Evolutionary conservation across 2,113 vertebrate genomes (phyloP).

Genomic region (Camelus bactrianus): DNA sequence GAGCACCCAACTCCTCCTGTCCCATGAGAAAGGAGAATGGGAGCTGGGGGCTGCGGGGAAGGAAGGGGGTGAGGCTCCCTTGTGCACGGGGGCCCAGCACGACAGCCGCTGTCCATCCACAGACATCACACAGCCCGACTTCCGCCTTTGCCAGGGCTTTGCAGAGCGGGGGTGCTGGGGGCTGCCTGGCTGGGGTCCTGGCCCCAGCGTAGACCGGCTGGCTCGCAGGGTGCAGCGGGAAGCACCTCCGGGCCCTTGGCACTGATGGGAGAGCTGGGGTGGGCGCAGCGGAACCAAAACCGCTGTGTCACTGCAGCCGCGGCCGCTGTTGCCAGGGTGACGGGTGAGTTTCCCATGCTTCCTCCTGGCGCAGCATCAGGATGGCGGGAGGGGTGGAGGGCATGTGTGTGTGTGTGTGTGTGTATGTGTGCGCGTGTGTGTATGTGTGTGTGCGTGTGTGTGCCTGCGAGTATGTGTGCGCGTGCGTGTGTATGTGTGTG

Average conservation of each 20-base stretch:
- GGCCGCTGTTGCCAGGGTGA: slow-evolving; percentile 75
- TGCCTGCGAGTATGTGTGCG: too few species aligned
- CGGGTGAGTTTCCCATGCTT: slow-evolving; percentile 76
- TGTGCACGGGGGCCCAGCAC: background rate
- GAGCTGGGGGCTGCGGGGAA: background rate
- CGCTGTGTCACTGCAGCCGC: slow-evolving; percentile 72
- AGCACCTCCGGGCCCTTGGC: background rate
- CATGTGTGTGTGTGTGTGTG: background rate
- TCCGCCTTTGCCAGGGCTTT: slow-evolving; percentile 10
- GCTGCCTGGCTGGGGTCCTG: background rate
- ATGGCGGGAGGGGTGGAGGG: background rate
- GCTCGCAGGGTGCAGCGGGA: background rate
- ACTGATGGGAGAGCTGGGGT: slow-evolving; percentile 7
- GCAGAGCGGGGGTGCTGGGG: slow-evolving; percentile 13
- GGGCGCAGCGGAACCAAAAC: slow-evolving; percentile 72
- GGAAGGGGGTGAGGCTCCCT: slow-evolving; percentile 70
- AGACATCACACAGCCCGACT: background rate
- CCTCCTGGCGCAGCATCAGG: background rate
- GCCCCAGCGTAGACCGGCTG: background rate
- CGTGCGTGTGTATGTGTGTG: too few species aligned
- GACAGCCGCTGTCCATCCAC: background rate
- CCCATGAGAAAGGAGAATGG: slow-evolving; percentile 1
- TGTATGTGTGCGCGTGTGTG: background rate
- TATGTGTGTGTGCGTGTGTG: too few species aligned
- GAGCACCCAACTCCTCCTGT: background rate